These are phyloP conservation scores for Patella pellucida DNA, from an alignment of 2,888 invertebrate species.

Conservation along the genomic window DNA sequence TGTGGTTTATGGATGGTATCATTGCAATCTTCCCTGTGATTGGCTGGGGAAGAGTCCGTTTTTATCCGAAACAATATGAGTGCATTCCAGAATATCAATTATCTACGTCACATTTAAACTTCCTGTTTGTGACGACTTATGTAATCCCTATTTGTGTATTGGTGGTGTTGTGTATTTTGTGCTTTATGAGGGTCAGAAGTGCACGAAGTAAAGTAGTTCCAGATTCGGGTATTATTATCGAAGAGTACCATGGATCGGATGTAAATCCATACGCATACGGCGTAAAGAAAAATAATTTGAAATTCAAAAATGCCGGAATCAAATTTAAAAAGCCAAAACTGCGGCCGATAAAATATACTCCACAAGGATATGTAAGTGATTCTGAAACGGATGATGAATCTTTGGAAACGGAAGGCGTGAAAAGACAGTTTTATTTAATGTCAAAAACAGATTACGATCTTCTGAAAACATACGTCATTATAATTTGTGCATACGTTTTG, in stretches of 20 bases:
- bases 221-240: constrained; percentile 42
- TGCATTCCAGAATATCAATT: constrained; percentile 46
- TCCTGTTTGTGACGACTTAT: constrained; percentile 43
- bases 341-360: constrained; percentile 32
- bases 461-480: constrained; percentile 41
- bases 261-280: constrained; percentile 50
- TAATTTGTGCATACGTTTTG: constrained; percentile 36
- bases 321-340: constrained; percentile 40
- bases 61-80: constrained; percentile 45
- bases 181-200: constrained; percentile 36
- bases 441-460: constrained; percentile 40
- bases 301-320: constrained; percentile 44
- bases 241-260: constrained; percentile 36
- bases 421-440: constrained; percentile 38
- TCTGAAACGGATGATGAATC: constrained; percentile 23
- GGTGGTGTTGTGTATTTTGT: constrained; percentile 37
- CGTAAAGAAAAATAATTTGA: constrained; percentile 42
- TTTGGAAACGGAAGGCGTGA: neutral
- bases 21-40: constrained; percentile 48
- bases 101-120: constrained; percentile 46
- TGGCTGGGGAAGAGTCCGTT: constrained; percentile 48
- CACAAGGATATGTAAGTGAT: constrained; percentile 37
- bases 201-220: constrained; percentile 33
- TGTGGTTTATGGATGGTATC: constrained; percentile 47
- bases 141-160: constrained; percentile 43